Conservation (phyloP, 1,140 invertebrate species). For the Chrysopa pallens region DNA sequence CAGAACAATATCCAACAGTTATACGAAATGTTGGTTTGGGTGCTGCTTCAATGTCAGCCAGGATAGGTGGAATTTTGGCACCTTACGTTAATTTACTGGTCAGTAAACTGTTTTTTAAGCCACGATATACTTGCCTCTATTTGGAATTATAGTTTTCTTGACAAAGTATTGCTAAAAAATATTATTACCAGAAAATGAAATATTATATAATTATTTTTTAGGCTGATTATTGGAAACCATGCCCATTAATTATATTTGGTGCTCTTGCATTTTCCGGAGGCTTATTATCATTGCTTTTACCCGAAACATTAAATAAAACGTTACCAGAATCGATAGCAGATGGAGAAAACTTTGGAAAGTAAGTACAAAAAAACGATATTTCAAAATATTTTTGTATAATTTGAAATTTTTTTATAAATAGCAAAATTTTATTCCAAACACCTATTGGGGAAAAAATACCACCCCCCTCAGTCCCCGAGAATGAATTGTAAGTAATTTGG, state of each 20-base stretch:
- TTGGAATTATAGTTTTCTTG: neutral
- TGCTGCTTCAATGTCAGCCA: slow-evolving; percentile 54
- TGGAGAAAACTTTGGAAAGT: slow-evolving; percentile 48
- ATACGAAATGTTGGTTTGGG: slow-evolving; percentile 64
- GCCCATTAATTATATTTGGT: slow-evolving; percentile 59
- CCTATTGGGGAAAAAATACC: too few relatives aligned
- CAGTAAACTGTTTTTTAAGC: slow-evolving; percentile 15
- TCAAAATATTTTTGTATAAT: neutral
- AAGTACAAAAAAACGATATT: slow-evolving; percentile 5
- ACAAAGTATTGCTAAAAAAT: neutral
- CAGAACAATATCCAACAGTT: slow-evolving; percentile 70
- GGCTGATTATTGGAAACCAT: slow-evolving; percentile 36
- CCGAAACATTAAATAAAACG: slow-evolving; percentile 57
- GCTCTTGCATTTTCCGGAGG: slow-evolving; percentile 41
- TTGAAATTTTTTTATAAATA: neutral
- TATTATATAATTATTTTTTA: too few relatives aligned
- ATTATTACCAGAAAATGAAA: neutral
- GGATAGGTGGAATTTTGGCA: slow-evolving; percentile 58
- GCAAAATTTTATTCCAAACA: neutral
- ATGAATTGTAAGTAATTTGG: too few relatives aligned
- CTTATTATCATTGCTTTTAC: slow-evolving; percentile 44
- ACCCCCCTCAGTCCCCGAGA: too few relatives aligned
- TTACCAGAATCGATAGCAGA: slow-evolving; percentile 57
- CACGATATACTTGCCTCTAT: neutral
- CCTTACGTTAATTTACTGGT: slow-evolving; percentile 49